Conservation (phyloP, 2,113 vertebrate species). For the Saimiri boliviensis region DNA sequence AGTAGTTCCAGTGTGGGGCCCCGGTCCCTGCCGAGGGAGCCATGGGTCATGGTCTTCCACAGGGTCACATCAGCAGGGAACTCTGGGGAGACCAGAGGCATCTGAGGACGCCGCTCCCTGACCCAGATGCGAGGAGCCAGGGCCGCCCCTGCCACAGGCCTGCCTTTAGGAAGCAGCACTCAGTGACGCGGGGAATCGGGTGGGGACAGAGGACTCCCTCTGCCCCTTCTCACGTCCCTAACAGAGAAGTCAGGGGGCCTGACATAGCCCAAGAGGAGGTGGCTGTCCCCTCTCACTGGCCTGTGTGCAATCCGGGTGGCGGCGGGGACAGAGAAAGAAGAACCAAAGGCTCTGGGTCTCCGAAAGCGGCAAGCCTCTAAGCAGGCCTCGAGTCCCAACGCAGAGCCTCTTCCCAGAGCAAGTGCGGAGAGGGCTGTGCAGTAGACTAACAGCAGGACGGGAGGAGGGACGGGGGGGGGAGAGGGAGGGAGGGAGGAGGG, state of each 20-base stretch:
- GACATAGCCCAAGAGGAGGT: too few relatives aligned
- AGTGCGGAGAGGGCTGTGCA: background rate
- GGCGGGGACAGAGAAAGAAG: accelerated
- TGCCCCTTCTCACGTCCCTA: background rate
- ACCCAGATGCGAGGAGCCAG: background rate
- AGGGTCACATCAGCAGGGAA: background rate
- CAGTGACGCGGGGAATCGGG: background rate
- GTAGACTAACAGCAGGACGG: background rate
- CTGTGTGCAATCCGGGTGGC: background rate
- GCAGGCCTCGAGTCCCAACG: background rate
- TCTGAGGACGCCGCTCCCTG: background rate
- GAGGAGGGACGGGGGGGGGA: too few relatives aligned
- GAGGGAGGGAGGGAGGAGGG: too few relatives aligned
- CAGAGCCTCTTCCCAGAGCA: background rate
- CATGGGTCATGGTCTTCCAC: background rate
- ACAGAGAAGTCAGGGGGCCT: background rate
- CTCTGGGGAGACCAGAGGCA: background rate
- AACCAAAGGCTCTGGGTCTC: background rate
- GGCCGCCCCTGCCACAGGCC: background rate
- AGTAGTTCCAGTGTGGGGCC: background rate
- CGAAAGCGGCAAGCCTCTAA: background rate
- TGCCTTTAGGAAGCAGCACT: background rate
- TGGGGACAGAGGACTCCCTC: too few relatives aligned
- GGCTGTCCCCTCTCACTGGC: accelerated
- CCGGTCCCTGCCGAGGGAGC: background rate